These are phyloP conservation scores for Hymenochirus boettgeri DNA, from an alignment of 2,113 vertebrate genomes.

Conservation along the genomic window DNA sequence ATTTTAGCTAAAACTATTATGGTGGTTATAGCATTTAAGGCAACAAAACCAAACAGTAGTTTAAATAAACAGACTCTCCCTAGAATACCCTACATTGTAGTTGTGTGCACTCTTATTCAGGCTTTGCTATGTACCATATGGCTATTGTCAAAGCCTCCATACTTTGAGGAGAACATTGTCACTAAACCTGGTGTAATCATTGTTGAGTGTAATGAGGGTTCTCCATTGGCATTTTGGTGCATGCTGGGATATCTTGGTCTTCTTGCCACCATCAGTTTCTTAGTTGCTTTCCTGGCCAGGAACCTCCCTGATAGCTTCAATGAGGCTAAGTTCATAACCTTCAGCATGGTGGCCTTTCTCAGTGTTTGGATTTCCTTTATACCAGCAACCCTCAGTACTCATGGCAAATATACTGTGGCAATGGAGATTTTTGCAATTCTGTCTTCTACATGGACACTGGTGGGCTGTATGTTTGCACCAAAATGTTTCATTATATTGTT, in stretches of 20 bases:
- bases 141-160: constrained; percentile 43
- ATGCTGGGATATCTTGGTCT: constrained; percentile 47
- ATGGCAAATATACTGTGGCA: not conserved
- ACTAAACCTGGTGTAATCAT: constrained; percentile 45
- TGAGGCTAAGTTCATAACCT: constrained; percentile 7
- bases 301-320: constrained; percentile 48
- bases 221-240: constrained; percentile 46
- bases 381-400: not conserved
- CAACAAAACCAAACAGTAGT: constrained; percentile 7
- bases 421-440: not conserved
- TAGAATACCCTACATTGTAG: constrained; percentile 15
- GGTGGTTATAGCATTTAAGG: constrained; percentile 41
- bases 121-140: constrained; percentile 28
- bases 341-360: constrained; percentile 11
- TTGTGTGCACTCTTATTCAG: not conserved
- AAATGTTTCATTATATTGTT: constrained; percentile 44
- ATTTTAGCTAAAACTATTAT: constrained; percentile 16
- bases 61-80: constrained; percentile 15
- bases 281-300: constrained; percentile 46
- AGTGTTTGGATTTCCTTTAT: constrained; percentile 1
- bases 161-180: constrained; percentile 41
- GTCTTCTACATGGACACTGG: constrained; percentile 9
- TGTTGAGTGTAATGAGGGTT: constrained; percentile 47
- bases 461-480: constrained; percentile 36
- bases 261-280: constrained; percentile 44